These are phyloP conservation scores for Odontamblyopus rebecca DNA, from an alignment of 2,797 vertebrate species.

Conservation along the genomic window DNA sequence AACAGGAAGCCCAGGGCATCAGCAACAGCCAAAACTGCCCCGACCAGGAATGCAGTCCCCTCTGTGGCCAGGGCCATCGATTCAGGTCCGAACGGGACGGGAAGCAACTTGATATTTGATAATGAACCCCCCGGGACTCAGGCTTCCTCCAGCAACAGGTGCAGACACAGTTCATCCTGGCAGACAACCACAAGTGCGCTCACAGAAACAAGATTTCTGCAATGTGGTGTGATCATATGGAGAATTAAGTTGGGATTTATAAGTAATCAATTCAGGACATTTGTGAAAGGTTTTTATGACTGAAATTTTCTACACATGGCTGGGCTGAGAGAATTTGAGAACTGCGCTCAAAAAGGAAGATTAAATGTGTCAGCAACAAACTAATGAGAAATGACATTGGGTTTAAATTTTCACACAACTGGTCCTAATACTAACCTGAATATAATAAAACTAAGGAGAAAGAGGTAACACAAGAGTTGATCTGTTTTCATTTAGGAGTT, in stretches of 20 bases:
- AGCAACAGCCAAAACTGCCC: conserved; percentile 64
- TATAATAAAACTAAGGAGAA: background rate
- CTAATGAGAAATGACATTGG: background rate
- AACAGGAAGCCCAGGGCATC: conserved; percentile 68
- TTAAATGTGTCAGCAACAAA: background rate
- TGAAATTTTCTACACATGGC: background rate
- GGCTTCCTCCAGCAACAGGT: conserved; percentile 84
- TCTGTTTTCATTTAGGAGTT: background rate
- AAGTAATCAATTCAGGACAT: conserved; percentile 30
- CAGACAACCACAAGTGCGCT: conserved; percentile 66
- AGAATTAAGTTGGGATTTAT: conserved; percentile 25
- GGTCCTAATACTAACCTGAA: background rate
- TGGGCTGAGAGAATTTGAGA: background rate
- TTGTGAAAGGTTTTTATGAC: conserved; percentile 19
- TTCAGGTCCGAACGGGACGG: conserved; percentile 65
- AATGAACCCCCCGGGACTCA: conserved; percentile 75
- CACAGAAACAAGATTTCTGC: conserved; percentile 73
- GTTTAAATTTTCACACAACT: background rate
- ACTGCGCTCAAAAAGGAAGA: background rate
- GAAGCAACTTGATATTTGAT: conserved; percentile 81
- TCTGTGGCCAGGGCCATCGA: conserved; percentile 42
- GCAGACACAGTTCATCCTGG: conserved; percentile 76
- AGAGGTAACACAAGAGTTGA: background rate
- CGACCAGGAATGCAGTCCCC: conserved; percentile 65
- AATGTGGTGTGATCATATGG: conserved; percentile 56